These are phyloP conservation scores for Noctua pronuba DNA, from an alignment of 2,888 invertebrate species.

Conservation along the genomic window DNA sequence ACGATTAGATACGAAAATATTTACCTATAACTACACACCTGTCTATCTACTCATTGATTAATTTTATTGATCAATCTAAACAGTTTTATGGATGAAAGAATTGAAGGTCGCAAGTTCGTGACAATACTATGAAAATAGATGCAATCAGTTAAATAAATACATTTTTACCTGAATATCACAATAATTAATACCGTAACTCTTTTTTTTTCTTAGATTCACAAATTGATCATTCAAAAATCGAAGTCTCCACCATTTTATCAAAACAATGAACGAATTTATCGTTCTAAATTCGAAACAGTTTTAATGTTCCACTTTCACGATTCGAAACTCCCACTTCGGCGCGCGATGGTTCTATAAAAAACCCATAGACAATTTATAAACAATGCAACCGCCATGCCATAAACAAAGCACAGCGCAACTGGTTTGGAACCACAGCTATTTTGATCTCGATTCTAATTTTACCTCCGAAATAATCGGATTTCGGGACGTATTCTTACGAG, in stretches of 20 bases:
- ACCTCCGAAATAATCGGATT: slow-evolving; percentile 23
- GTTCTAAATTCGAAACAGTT: slow-evolving; percentile 18
- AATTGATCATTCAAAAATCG: slow-evolving; percentile 7
- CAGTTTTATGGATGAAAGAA: neutral
- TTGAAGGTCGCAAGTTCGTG: neutral
- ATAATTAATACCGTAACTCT: neutral
- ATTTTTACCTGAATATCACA: neutral
- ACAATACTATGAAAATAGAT: slow-evolving; percentile 4
- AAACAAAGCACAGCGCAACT: slow-evolving; percentile 46
- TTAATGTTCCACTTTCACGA: slow-evolving; percentile 36
- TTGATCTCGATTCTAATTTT: slow-evolving; percentile 35
- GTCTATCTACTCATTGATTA: neutral
- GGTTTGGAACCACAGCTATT: slow-evolving; percentile 49
- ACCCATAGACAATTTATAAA: slow-evolving; percentile 49
- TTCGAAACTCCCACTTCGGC: slow-evolving; percentile 17
- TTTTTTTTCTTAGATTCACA: neutral
- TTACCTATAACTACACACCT: neutral
- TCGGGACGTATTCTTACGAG: slow-evolving; percentile 17
- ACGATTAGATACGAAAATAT: neutral
- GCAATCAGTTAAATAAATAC: neutral
- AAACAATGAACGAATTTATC: slow-evolving; percentile 9
- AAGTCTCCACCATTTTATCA: neutral
- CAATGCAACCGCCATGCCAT: slow-evolving; percentile 37
- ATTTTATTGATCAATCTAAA: neutral
- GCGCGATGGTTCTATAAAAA: slow-evolving; percentile 20